These are phyloP conservation scores for Lepidochrysops patricia DNA, from an alignment of 2,888 invertebrate genomes.

Conservation along the genomic window DNA sequence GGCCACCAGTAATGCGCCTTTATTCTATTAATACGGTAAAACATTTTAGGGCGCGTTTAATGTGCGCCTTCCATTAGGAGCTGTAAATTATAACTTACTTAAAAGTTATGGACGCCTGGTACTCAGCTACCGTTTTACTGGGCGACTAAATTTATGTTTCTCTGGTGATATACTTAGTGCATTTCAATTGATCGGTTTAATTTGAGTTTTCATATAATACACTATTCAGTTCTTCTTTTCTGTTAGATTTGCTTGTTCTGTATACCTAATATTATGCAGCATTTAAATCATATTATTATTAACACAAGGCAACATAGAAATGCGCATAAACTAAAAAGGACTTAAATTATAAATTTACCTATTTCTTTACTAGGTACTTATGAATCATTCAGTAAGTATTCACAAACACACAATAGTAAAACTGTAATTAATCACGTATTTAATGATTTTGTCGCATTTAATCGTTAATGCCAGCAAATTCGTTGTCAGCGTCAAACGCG, in stretches of 20 bases:
- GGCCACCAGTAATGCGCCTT: conserved; percentile 38
- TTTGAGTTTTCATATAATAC: conserved; percentile 18
- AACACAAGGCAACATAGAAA: no score
- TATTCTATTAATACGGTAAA: conserved; percentile 66
- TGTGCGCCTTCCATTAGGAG: conserved; percentile 66
- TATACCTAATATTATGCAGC: no score
- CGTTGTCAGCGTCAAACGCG: background rate
- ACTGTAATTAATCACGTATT: no score
- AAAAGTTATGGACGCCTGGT: conserved; percentile 46
- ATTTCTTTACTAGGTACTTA: no score
- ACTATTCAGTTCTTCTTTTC: background rate
- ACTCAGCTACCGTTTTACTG: conserved; percentile 33
- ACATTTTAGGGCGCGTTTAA: conserved; percentile 60
- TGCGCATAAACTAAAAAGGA: no score
- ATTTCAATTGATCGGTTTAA: background rate
- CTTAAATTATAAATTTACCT: no score
- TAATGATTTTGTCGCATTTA: background rate
- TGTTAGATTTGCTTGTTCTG: no score
- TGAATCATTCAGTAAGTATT: no score
- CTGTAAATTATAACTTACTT: conserved; percentile 65
- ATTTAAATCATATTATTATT: no score
- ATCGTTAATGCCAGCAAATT: background rate
- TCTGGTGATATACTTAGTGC: conserved; percentile 9
- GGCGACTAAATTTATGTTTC: conserved; percentile 32
- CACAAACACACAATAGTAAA: background rate